Conservation (phyloP, 2,888 invertebrate species). For the Cylloceria caligata region DNA sequence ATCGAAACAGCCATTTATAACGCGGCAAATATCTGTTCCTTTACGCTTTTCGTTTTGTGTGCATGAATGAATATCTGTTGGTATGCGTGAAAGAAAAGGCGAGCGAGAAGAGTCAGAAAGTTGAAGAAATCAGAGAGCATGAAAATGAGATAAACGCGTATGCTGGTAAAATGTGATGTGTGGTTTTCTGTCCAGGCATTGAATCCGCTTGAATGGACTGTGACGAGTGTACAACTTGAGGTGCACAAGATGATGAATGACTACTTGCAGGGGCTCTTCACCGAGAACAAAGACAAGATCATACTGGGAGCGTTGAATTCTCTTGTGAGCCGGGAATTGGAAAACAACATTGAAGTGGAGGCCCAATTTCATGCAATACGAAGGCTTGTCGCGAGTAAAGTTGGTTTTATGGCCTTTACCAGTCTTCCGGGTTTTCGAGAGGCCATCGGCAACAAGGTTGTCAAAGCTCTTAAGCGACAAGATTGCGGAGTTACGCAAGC, state of each 20-base stretch:
- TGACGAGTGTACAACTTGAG: slow-evolving; percentile 79
- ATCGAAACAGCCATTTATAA: slow-evolving; percentile 16
- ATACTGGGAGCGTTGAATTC: slow-evolving; percentile 96
- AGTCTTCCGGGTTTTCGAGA: slow-evolving; percentile 96
- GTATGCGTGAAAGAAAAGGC: neutral
- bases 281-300: slow-evolving; percentile 98
- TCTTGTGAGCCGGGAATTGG: slow-evolving; percentile 90
- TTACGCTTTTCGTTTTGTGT: neutral
- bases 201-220: slow-evolving; percentile 82
- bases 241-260: slow-evolving; percentile 78
- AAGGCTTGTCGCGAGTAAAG: slow-evolving; percentile 97
- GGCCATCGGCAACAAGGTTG: slow-evolving; percentile 96
- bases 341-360: slow-evolving; percentile 91
- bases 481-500: slow-evolving; percentile 97
- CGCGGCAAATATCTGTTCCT: neutral
- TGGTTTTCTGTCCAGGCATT: slow-evolving; percentile 78
- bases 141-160: neutral
- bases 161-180: slow-evolving; percentile 32
- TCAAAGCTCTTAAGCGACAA: slow-evolving; percentile 94
- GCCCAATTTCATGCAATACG: slow-evolving; percentile 98
- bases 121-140: slow-evolving; percentile 8
- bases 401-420: slow-evolving; percentile 98
- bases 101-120: slow-evolving; percentile 20
- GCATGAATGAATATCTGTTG: neutral
- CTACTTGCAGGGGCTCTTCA: slow-evolving; percentile 94